Conservation (phyloP, 2,797 vertebrate genomes). For the Varecia variegata region DNA sequence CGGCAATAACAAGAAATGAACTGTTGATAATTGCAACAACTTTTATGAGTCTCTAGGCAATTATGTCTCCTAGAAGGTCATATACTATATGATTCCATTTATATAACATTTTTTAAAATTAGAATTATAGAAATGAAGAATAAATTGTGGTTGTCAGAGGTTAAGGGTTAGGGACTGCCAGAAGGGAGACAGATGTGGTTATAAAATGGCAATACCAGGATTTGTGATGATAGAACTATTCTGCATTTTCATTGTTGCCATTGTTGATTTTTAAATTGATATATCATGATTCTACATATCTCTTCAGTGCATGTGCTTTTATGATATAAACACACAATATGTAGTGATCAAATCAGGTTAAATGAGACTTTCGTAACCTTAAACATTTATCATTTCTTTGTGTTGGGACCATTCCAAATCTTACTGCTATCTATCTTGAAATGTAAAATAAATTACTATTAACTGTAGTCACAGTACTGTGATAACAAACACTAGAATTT, state of each 20-base stretch:
- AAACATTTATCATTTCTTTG: neutral
- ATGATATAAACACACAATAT: neutral
- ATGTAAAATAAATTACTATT: neutral
- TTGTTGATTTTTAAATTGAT: neutral
- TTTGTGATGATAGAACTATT: neutral
- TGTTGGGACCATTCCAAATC: neutral
- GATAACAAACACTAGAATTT: too few species aligned
- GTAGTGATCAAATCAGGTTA: neutral
- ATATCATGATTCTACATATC: neutral
- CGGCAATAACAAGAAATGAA: neutral
- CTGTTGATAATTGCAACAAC: too few species aligned
- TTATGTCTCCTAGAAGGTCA: neutral
- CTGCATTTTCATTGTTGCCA: neutral
- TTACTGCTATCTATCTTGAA: neutral
- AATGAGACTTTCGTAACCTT: neutral
- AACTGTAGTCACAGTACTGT: neutral
- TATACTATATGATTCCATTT: neutral
- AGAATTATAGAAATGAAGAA: neutral
- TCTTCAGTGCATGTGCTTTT: neutral
- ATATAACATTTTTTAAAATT: neutral
- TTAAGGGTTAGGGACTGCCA: too few species aligned
- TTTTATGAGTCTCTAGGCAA: neutral
- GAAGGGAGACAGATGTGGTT: neutral
- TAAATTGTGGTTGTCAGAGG: neutral
- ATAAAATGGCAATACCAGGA: neutral